Evolutionary conservation across 2,888 invertebrate species (phyloP).

Genomic region (Pharmacophagus antenor): DNA sequence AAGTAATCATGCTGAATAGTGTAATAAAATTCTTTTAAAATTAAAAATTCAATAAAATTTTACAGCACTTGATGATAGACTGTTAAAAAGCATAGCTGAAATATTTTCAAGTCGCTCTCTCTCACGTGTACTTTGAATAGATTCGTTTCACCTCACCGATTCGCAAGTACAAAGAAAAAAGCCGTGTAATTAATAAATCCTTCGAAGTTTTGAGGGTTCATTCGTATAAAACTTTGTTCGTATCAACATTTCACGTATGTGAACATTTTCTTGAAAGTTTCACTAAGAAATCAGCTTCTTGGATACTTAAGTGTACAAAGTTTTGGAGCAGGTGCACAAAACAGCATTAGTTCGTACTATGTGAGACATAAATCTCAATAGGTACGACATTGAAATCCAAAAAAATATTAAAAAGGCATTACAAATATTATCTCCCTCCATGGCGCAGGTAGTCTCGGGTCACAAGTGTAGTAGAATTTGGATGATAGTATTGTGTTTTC

Average conservation of each 20-base stretch:
- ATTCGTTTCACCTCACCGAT: neutral
- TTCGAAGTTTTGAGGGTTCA: neutral
- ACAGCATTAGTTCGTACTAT: neutral
- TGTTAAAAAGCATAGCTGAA: neutral
- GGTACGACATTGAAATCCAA: neutral
- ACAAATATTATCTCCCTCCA: too few relatives aligned
- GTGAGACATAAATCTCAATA: neutral
- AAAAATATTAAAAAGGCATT: too few relatives aligned
- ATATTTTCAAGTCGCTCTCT: neutral
- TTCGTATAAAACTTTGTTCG: neutral
- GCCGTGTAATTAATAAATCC: neutral
- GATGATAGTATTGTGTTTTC: too few relatives aligned
- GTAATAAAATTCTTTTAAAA: neutral
- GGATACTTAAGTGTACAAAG: neutral
- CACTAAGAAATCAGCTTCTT: neutral
- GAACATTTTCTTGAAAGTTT: neutral
- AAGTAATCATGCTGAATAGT: neutral
- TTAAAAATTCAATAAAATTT: neutral
- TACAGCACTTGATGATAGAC: too few relatives aligned
- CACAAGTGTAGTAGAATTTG: too few relatives aligned
- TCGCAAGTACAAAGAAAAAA: neutral
- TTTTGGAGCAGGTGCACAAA: slow-evolving; percentile 1
- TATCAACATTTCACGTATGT: neutral
- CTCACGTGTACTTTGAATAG: neutral
- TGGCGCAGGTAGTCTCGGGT: too few relatives aligned